A percentile compares a stretch with the other conserved stretches of the same genome.
These are phyloP conservation scores for Dione vanillae DNA, from an alignment of 2,888 invertebrate species.

Conservation along the genomic window DNA sequence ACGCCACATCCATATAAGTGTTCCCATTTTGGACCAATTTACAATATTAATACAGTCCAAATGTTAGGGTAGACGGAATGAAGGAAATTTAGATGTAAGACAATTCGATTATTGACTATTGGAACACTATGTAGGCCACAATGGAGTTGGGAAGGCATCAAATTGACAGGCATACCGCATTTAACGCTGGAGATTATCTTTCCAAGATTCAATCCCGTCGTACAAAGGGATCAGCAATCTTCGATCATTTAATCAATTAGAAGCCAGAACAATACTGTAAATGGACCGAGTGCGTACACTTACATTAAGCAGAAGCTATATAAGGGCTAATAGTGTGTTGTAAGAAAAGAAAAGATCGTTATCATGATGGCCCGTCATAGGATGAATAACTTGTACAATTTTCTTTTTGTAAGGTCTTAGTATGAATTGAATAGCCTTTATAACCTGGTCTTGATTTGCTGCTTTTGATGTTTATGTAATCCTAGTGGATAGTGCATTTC, in stretches of 20 bases:
- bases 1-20: conserved; percentile 1
- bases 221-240: conserved; percentile 44
- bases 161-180: conserved; percentile 33
- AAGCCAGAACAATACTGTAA: conserved; percentile 35
- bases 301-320: conserved; percentile 17
- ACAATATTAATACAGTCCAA: conserved; percentile 21
- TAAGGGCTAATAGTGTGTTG: conserved; percentile 28
- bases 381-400: conserved; percentile 32
- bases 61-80: not conserved
- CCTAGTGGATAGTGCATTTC: not conserved
- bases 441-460: not conserved
- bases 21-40: conserved; percentile 9
- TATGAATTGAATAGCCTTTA: not conserved
- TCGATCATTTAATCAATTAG: conserved; percentile 46
- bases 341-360: conserved; percentile 30
- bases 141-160: conserved; percentile 21
- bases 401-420: conserved; percentile 18
- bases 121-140: conserved; percentile 14
- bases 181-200: conserved; percentile 34
- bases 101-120: conserved; percentile 22
- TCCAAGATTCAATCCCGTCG: conserved; percentile 29
- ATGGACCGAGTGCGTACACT: conserved; percentile 28
- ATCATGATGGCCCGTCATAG: conserved; percentile 20
- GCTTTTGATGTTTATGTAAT: conserved; percentile 10
- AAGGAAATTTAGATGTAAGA: conserved; percentile 3